A percentile compares a stretch with the other conserved stretches of the same genome.
Evolutionary conservation across 2,797 vertebrate species (phyloP).

Genomic region (Botia almorhae): DNA sequence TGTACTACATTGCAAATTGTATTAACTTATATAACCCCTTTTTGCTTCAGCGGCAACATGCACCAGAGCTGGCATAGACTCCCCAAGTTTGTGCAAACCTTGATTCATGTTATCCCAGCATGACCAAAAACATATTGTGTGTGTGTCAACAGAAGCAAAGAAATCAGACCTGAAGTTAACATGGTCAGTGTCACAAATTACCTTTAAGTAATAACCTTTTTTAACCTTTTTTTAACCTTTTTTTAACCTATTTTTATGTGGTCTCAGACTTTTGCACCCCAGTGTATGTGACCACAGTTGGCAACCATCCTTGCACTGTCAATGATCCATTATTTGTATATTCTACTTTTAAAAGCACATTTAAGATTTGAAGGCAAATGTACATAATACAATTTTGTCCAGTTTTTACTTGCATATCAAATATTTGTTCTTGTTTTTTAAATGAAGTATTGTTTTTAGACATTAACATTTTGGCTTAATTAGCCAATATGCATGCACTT

Average conservation of each 20-base stretch:
- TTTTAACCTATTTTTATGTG: neutral
- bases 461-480: neutral
- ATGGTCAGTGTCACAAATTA: too few species aligned
- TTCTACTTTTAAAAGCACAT: neutral
- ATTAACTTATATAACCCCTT: neutral
- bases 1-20: neutral
- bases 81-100: neutral
- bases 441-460: too few species aligned
- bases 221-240: too few species aligned
- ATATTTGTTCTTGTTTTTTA: neutral
- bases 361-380: neutral
- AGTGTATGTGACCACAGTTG: neutral
- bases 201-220: too few species aligned
- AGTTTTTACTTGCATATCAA: neutral
- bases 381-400: neutral
- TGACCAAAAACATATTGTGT: neutral
- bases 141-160: neutral
- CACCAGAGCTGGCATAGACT: neutral
- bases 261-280: neutral
- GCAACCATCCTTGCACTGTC: neutral
- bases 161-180: neutral
- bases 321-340: too few species aligned
- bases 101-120: neutral
- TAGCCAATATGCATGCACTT: neutral
- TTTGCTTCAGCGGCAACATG: neutral